phyloP scores from a whole-genome alignment of 1,140 invertebrate genomes.

The Drosophila nigrodunni region DNA sequence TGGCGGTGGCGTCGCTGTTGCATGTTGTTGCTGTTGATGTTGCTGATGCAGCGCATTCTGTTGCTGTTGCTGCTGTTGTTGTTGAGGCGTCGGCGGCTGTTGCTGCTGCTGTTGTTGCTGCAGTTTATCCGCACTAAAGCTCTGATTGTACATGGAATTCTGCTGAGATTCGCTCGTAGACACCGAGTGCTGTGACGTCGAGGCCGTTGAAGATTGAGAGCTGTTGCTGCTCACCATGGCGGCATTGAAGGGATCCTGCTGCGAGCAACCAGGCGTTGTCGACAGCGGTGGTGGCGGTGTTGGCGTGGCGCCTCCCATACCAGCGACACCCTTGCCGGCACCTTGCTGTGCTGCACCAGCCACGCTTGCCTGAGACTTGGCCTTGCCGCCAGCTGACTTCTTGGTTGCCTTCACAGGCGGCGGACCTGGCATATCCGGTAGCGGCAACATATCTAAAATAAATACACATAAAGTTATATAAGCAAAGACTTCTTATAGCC shows the following conservation, averaged over 20 bases:
- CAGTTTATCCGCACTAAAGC: slow-evolving; percentile 78
- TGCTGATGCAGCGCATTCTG: slow-evolving; percentile 71
- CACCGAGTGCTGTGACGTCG: slow-evolving; percentile 79
- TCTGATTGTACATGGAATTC: slow-evolving; percentile 84
- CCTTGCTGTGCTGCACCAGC: slow-evolving; percentile 31
- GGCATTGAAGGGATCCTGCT: slow-evolving; percentile 79
- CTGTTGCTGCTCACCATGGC: slow-evolving; percentile 81
- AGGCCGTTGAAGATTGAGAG: slow-evolving; percentile 79
- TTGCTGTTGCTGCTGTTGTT: slow-evolving; percentile 46
- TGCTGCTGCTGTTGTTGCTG: slow-evolving; percentile 56
- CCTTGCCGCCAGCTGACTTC: slow-evolving; percentile 72
- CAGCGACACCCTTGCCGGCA: slow-evolving; percentile 39
- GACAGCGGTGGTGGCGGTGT: slow-evolving; percentile 77
- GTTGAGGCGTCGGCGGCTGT: slow-evolving; percentile 27
- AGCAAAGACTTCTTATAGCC: no score
- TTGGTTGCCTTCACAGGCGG: slow-evolving; percentile 79
- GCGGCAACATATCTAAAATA: slow-evolving; percentile 55
- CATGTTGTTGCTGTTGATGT: slow-evolving; percentile 58
- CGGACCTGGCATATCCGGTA: slow-evolving; percentile 80
- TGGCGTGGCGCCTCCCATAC: slow-evolving; percentile 62
- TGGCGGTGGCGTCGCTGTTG: slow-evolving; percentile 67
- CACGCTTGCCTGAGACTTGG: slow-evolving; percentile 63
- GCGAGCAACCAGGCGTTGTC: slow-evolving; percentile 76
- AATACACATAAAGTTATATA: neutral
- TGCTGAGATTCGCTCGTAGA: slow-evolving; percentile 83